Evolutionary conservation across 2,113 vertebrate genomes (phyloP), one percentile per base, ranked within the genome.

Genomic region (Abramis brama): DNA sequence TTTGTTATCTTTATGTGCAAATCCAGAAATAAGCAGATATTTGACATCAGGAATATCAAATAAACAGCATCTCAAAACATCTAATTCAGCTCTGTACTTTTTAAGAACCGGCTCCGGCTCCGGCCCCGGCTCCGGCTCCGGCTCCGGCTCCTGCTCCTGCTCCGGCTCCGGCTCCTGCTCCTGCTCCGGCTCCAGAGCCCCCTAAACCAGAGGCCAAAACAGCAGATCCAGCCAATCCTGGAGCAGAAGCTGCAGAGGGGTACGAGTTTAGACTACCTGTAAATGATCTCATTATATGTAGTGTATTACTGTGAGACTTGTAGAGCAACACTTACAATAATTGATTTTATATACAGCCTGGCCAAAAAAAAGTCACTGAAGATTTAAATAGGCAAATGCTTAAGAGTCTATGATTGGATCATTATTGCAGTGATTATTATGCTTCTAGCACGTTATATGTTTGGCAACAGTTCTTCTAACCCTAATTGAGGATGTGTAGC

Each of bases 171-270:
- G 78, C 77, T 1, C 81, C 81, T 0, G 74, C 81, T 13, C 76
- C 76, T 0, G 62, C 52, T 12, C 78, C 82, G 27, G 75, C 81
- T 23, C 25, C 77, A 77, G 84, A 85, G 47, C 78, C 60, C 21
- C 66, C 81, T 39, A 90, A 79, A 4, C 88, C 85, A 25, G 88
- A 68, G 13, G 78, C 68, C 36, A 88, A 87, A 64, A 47, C 84
- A 36, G 19, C 39, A 4, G 88, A 79, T 55, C 50, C 88, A 5
- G 85, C 82, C 19, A 89, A 85, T 79, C 87, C 91, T 85, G 91
- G 57, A 11, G 70, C 89, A 19, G 91, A 79, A n/a, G 21, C 25
- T 12, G 82, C 21, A 45, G 87, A 91, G 6, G 89, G 66, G 93
- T 95, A 90, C 90, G 88, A 86, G n/a, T 71, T 68, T 3, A 64